Conservation (phyloP, 2,797 vertebrate species). For the Pelodytes ibericus region DNA sequence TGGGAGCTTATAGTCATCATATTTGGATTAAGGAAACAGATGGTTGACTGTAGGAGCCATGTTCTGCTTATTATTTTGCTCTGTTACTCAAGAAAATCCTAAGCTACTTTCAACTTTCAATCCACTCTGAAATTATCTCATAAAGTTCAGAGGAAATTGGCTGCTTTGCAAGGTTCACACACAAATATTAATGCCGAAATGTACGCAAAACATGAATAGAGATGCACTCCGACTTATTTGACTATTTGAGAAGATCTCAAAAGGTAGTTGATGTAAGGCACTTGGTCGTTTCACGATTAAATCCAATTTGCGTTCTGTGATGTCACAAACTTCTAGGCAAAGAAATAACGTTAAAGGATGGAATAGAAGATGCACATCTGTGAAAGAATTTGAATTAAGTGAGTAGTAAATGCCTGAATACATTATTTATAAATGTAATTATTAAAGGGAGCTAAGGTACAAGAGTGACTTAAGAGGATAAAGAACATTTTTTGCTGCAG, state of each 20-base stretch:
- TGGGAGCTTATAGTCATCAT: constrained; percentile 46
- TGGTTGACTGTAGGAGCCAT: constrained; percentile 53
- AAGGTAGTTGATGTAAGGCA: neutral
- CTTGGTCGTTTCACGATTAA: neutral
- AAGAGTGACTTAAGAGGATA: no score
- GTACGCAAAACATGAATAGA: neutral
- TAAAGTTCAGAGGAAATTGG: constrained; percentile 47
- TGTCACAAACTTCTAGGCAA: no score
- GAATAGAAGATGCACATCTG: no score
- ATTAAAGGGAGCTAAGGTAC: no score
- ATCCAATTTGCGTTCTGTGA: neutral
- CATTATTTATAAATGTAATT: no score
- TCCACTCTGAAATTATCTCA: constrained; percentile 51
- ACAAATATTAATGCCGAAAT: constrained; percentile 26
- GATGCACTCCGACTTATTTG: neutral
- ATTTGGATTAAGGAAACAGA: constrained; percentile 55
- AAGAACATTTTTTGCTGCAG: no score
- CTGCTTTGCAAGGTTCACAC: constrained; percentile 21
- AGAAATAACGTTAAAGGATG: no score
- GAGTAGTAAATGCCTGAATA: no score
- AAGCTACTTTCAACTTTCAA: constrained; percentile 56
- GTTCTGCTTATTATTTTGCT: constrained; percentile 55
- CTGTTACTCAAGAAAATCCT: constrained; percentile 49
- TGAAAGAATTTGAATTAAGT: no score
- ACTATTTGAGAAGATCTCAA: neutral